Percentiles rank a stretch among this genome's conserved stretches.
phyloP scores from a whole-genome alignment of 1,140 invertebrate genomes.

The Popillia japonica region DNA sequence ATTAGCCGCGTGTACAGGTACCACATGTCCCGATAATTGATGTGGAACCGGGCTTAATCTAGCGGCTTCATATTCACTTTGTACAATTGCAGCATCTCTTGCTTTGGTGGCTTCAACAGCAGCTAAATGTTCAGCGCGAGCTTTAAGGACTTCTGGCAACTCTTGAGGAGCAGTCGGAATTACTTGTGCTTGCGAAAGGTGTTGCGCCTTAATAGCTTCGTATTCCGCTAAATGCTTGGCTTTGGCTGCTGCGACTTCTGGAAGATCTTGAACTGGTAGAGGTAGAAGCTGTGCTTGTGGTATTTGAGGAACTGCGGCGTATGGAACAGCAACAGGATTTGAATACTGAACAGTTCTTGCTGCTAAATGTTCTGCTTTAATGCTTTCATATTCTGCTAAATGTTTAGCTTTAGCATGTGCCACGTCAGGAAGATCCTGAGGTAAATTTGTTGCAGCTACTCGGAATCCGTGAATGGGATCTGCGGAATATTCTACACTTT shows the following conservation, averaged over 20 bases:
- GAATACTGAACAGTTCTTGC: conserved; percentile 46
- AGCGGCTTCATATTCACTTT: conserved; percentile 35
- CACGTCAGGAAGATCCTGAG: conserved; percentile 61
- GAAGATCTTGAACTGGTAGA: conserved; percentile 54
- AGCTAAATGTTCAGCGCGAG: conserved; percentile 55
- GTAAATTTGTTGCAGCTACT: conserved; percentile 71
- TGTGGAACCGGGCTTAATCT: conserved; percentile 48
- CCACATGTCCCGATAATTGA: conserved; percentile 36
- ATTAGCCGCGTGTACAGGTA: conserved; percentile 46
- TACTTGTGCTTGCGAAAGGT: not conserved
- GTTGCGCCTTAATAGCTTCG: conserved; percentile 45
- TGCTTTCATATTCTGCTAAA: too few relatives aligned
- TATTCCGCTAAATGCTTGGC: too few relatives aligned
- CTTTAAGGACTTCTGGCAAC: conserved; percentile 55
- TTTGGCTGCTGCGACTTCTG: conserved; percentile 54
- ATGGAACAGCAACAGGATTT: conserved; percentile 49
- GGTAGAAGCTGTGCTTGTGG: conserved; percentile 37
- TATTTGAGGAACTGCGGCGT: conserved; percentile 43
- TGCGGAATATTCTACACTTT: conserved; percentile 73
- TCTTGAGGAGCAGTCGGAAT: conserved; percentile 45
- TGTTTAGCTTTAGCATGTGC: conserved; percentile 56
- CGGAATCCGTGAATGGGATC: conserved; percentile 74
- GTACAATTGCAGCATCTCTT: conserved; percentile 44
- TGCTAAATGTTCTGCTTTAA: too few relatives aligned
- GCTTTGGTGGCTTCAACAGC: conserved; percentile 50